Evolutionary conservation across 2,888 invertebrate species (phyloP), one percentile per base, ranked within the genome.

Genomic region (Romanomermis culicivorax): DNA sequence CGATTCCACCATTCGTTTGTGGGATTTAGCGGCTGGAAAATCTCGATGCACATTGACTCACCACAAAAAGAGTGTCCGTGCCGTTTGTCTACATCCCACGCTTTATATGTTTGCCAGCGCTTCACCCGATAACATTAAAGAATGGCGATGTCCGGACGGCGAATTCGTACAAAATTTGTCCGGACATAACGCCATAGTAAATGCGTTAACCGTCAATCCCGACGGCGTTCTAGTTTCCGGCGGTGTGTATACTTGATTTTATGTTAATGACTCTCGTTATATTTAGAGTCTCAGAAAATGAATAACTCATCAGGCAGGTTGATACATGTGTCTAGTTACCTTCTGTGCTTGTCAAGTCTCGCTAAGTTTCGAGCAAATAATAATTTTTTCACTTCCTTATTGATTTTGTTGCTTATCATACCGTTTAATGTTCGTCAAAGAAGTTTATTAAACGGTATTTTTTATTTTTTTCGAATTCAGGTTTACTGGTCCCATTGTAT

Each of bases 91-190:
- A 4, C 49, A 52, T 54, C 54, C 54, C n/a, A 25, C 23, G 2
- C 24, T 20, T 49, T 54, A 51, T 4, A 89, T 89, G 77, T 95
- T 99, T 72, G 95, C 87, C 0, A 91, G 91, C 0, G 97, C 87
- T 0, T 91, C 93, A 0, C 91, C 97, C 0, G 95, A 97, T 69
- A 95, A 97, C 68, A 87, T 99, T 60, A 97, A 97, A 68, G 91
- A 95, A 69, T 97, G 97, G 97, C 86, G 85, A 69, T 91, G 91
- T 66, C 95, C 93, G 0, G 88, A 95, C 64, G 89, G 95, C 1
- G 85, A 85, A 68, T 97, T 97, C 68, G 82, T 95, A 55, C 95
- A 95, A 69, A 95, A 93, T 70, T 74, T 97, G 55, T 82, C 86
- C 0, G 95, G 95, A 0, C 97, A 97, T 70, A 95, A 88, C 70